Evolutionary conservation across 2,113 vertebrate species (phyloP).

Genomic region (Anguilla rostrata): DNA sequence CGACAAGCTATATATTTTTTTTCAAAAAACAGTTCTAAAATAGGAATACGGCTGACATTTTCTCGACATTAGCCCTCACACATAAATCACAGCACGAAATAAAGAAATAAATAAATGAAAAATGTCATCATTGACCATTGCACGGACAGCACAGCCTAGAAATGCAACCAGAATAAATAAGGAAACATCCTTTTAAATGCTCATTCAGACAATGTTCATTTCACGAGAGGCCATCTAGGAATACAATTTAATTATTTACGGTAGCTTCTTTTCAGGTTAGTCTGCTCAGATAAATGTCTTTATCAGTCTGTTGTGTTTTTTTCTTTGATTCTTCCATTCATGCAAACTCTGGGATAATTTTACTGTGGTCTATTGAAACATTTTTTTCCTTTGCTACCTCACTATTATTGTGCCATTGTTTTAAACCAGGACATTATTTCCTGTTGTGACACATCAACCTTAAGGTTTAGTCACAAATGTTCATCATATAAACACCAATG

Average conservation of each 20-base stretch:
- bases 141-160: slow-evolving; percentile 19
- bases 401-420: not conserved
- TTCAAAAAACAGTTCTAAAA: slow-evolving; percentile 25
- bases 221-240: not conserved
- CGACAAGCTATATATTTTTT: slow-evolving; percentile 15
- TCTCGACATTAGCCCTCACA: slow-evolving; percentile 14
- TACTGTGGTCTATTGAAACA: slow-evolving; percentile 9
- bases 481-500: not conserved
- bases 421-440: not conserved
- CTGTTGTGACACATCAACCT: not conserved
- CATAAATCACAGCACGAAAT: slow-evolving; percentile 28
- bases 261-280: not conserved
- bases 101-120: not conserved
- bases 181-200: not conserved
- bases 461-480: not conserved
- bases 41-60: not conserved
- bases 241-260: slow-evolving; percentile 27
- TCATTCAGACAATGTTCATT: slow-evolving; percentile 18
- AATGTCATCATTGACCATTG: slow-evolving; percentile 15
- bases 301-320: slow-evolving; percentile 1
- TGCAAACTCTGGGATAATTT: slow-evolving; percentile 15
- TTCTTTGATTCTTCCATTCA: slow-evolving; percentile 22
- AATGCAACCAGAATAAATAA: slow-evolving; percentile 6
- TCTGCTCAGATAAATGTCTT: slow-evolving; percentile 22
- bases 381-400: not conserved